These are phyloP conservation scores for Chymomyza caudatula DNA, from an alignment of 2,888 invertebrate species.

Conservation along the genomic window DNA sequence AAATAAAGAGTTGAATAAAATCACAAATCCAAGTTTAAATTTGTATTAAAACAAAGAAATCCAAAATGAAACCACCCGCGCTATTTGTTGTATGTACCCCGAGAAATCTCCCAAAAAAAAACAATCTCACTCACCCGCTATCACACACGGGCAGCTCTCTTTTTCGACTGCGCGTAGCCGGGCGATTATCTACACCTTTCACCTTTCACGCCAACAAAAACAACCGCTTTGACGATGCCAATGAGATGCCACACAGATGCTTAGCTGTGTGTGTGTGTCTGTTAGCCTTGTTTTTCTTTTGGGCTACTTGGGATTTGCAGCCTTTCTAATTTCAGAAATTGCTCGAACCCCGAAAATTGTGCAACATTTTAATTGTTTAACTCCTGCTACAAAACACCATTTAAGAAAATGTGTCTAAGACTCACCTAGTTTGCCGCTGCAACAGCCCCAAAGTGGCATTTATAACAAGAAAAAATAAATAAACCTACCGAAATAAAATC, in stretches of 20 bases:
- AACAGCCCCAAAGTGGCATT: slow-evolving; percentile 33
- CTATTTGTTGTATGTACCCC: slow-evolving; percentile 37
- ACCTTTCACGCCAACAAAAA: slow-evolving; percentile 52
- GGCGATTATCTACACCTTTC: slow-evolving; percentile 62
- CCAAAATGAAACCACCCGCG: slow-evolving; percentile 67
- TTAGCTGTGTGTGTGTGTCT: slow-evolving; percentile 11
- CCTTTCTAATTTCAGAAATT: slow-evolving; percentile 69
- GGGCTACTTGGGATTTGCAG: slow-evolving; percentile 44
- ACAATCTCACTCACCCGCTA: slow-evolving; percentile 56
- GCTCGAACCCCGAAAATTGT: slow-evolving; percentile 32
- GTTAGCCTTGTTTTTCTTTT: slow-evolving; percentile 41
- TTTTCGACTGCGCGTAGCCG: slow-evolving; percentile 35
- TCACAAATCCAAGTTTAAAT: slow-evolving; percentile 19
- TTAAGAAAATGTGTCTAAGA: neutral
- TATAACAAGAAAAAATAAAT: slow-evolving; percentile 3
- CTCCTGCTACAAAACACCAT: neutral
- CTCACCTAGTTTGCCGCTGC: slow-evolving; percentile 4
- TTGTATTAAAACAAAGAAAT: slow-evolving; percentile 35
- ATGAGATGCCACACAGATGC: slow-evolving; percentile 8
- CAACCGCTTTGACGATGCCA: slow-evolving; percentile 23
- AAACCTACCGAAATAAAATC: slow-evolving; percentile 18
- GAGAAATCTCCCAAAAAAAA: slow-evolving; percentile 2
- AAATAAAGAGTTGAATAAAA: neutral
- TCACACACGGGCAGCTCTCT: slow-evolving; percentile 55
- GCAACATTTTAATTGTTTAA: slow-evolving; percentile 39